Conservation (phyloP, 2,113 vertebrate genomes). For the Oenanthe oenanthe region DNA sequence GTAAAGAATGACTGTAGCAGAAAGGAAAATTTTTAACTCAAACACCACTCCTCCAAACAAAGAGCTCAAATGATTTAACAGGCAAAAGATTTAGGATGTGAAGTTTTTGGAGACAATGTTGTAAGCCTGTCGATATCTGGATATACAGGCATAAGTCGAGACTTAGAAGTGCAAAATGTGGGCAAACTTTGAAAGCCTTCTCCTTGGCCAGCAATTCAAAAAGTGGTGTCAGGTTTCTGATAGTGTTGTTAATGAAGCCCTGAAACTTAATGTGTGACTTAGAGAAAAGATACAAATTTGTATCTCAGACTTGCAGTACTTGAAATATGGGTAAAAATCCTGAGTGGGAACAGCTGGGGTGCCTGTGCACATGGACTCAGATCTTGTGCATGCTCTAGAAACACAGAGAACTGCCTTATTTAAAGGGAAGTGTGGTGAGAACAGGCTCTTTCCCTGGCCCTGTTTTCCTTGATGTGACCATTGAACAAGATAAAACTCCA, state of each 20-base stretch:
- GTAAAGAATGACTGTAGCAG: neutral
- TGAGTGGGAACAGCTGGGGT: neutral
- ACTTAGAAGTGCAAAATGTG: neutral
- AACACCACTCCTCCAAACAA: neutral
- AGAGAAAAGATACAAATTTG: neutral
- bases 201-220: neutral
- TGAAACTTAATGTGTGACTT: neutral
- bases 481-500: neutral
- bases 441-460: neutral
- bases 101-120: neutral
- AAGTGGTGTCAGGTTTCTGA: neutral
- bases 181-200: neutral
- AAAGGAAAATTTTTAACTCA: neutral
- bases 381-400: neutral
- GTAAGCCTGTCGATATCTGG: neutral
- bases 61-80: neutral
- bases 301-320: neutral
- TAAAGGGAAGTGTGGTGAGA: neutral
- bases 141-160: rapidly evolving
- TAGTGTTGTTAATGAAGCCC: neutral
- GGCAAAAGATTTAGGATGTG: neutral
- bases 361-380: rapidly evolving
- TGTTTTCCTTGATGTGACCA: neutral
- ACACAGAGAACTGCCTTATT: neutral
- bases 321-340: neutral